Base-by-base conservation (phyloP, 2,888 invertebrate genomes). In the Polylopha cassiicola region DNA sequence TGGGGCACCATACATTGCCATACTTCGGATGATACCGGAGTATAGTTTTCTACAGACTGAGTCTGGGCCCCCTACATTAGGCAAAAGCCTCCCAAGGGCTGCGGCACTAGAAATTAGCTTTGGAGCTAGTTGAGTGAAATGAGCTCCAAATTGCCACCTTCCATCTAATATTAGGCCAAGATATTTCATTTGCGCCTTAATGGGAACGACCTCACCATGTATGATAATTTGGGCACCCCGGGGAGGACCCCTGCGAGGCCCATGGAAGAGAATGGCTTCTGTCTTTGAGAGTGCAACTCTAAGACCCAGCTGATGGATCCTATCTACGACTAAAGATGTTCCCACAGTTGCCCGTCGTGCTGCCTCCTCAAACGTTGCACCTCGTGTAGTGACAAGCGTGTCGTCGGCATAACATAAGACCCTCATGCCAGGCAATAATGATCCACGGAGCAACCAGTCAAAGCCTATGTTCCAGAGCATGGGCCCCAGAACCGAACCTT, bases 1-100 rank as follows among this genome's bases (percentile, higher is more conserved):
- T 4, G 27, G 27, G 4, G 30, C 30, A 7, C 30, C 30, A 9
- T 30, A 30, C 16, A 30, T 7, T 7, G 30, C 3, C 20, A 30
- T 30, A 7, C 18, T 18, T n/a, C 30, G 30, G 9, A 30, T 9
- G 9, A 30, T 11, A 3, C 30, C 30, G 20, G 30, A 16, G 20
- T 30, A 30, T 4, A 30, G 30, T 4, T 17, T 7, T n/a, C 30
- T 16, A 8, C 2, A 16, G 4, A 7, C n/a, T 3, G 17, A 5
- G 5, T 11, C 3, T 15, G 30, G 30, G 4, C 30, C 30, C 7
- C 30, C 30, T n/a, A 13, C n/a, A 4, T 27, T 11, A n/a, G 27
- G n/a, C n/a, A n/a, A n/a, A n/a, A n/a, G n/a, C n/a, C n/a, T n/a
- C n/a, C n/a, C n/a, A 8, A 4, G n/a, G 23, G 13, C 6, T 6